Evolutionary conservation across 2,113 vertebrate genomes (phyloP).

Genomic region (Brachirus orientalis): DNA sequence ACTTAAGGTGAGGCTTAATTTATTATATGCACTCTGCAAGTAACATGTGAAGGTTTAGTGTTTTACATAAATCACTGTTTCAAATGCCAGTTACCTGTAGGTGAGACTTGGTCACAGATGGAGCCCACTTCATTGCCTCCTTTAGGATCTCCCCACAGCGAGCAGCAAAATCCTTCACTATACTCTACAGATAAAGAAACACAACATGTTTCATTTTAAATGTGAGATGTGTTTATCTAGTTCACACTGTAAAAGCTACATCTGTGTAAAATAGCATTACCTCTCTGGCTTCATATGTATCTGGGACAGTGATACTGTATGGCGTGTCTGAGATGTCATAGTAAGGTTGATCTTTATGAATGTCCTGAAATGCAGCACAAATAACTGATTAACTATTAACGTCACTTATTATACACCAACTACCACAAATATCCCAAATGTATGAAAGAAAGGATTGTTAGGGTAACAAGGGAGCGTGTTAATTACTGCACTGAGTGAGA

Average conservation of each 20-base stretch:
- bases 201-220: too few species aligned
- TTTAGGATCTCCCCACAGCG: conserved; percentile 98
- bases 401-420: neutral
- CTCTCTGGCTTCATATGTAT: conserved; percentile 96
- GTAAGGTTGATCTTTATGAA: conserved; percentile 97
- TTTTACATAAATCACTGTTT: neutral
- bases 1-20: too few species aligned
- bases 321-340: conserved; percentile 98
- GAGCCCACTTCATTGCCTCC: conserved; percentile 99
- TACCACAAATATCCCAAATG: neutral
- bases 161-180: conserved; percentile 97
- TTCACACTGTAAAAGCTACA: neutral
- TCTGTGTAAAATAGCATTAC: conserved; percentile 64
- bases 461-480: neutral
- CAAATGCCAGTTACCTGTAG: conserved; percentile 85
- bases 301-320: conserved; percentile 94
- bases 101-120: conserved; percentile 97
- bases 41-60: neutral
- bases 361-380: conserved; percentile 84
- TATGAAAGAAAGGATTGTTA: neutral
- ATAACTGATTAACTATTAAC: neutral
- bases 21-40: neutral
- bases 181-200: conserved; percentile 82
- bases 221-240: neutral
- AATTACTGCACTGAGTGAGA: conserved; percentile 95